Percentiles rank a stretch among this genome's conserved stretches.
These are phyloP conservation scores for Crotalus horridus DNA, from an alignment of 2,113 vertebrate species.

Conservation along the genomic window DNA sequence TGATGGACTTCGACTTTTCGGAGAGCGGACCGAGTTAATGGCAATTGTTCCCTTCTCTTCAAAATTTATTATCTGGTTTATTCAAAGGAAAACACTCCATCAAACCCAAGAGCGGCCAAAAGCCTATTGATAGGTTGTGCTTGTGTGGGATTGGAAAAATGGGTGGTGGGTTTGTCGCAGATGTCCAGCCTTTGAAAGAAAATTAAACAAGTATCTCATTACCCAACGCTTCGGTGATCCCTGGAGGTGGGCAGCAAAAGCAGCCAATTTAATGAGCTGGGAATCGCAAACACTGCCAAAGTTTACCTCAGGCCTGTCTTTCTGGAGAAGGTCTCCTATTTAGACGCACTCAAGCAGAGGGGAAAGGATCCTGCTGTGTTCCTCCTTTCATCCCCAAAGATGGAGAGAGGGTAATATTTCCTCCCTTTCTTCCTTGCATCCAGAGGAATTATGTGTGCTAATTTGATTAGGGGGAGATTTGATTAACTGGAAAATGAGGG, in stretches of 20 bases:
- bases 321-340: constrained; percentile 88
- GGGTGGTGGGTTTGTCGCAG: constrained; percentile 88
- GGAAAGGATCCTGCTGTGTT: constrained; percentile 91
- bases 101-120: constrained; percentile 92
- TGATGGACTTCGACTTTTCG: constrained; percentile 95
- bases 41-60: constrained; percentile 95
- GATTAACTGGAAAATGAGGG: constrained; percentile 99
- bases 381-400: constrained; percentile 95
- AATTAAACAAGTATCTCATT: constrained; percentile 99
- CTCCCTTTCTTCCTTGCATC: constrained; percentile 72
- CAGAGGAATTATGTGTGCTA: constrained; percentile 99
- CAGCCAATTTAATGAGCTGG: constrained; percentile 99
- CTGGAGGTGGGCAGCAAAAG: constrained; percentile 92
- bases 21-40: constrained; percentile 91
- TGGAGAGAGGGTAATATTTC: constrained; percentile 86
- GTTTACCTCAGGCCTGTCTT: constrained; percentile 90
- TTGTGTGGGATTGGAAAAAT: constrained; percentile 89
- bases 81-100: constrained; percentile 99
- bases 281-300: constrained; percentile 95
- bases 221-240: constrained; percentile 96
- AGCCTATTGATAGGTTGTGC: constrained; percentile 95
- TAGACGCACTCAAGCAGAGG: constrained; percentile 91
- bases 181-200: constrained; percentile 99
- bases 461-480: constrained; percentile 99
- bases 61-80: constrained; percentile 99